Base-by-base conservation (phyloP, 2,888 invertebrate genomes). In the Tryphoninae sp. region DNA sequence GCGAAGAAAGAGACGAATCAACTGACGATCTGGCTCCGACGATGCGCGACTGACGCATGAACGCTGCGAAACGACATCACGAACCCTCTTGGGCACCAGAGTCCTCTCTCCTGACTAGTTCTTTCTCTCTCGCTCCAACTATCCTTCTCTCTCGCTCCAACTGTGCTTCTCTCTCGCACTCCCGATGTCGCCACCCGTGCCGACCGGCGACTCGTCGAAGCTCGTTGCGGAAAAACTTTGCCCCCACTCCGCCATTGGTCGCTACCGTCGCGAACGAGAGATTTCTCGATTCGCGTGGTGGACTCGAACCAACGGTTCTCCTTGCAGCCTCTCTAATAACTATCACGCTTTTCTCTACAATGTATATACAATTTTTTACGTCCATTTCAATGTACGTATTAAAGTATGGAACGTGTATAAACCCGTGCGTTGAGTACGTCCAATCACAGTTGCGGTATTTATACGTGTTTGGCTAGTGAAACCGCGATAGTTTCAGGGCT, bases 21-120 rank as follows among this genome's bases (percentile, higher is more conserved):
- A 76, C 80, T 84, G 53, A 76, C 80, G 83, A 85, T 86, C 83
- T 76, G 76, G 82, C 84, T 79, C 83, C 84, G 75, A 83, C 76
- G 83, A 76, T 78, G 82, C 84, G 83, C 87, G 84, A 88, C 88
- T 88, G 87, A 78, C 76, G 83, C 87, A 85, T 78, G 77, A 71
- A 81, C 81, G 71, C 81, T 81, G 81, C 45, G 61, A 62, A 76
- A 83, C 59, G 58, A 58, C 64, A 75, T 71, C 42, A 58, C 83
- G 75, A 78, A 76, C 81, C 75, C 80, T 61, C 72, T 76, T 33
- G 73, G n/a, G 51, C 69, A 22, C 59, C 59, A 75, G 80, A 61
- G 76, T 71, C 49, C 33, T 78, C 67, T 23, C 76, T 53, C 49
- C 49, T 40, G 6, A 3, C 33, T 33, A 33, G 53, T 42, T 53